Evolutionary conservation across 1,140 invertebrate species (phyloP).

Genomic region (Apis laboriosa): DNA sequence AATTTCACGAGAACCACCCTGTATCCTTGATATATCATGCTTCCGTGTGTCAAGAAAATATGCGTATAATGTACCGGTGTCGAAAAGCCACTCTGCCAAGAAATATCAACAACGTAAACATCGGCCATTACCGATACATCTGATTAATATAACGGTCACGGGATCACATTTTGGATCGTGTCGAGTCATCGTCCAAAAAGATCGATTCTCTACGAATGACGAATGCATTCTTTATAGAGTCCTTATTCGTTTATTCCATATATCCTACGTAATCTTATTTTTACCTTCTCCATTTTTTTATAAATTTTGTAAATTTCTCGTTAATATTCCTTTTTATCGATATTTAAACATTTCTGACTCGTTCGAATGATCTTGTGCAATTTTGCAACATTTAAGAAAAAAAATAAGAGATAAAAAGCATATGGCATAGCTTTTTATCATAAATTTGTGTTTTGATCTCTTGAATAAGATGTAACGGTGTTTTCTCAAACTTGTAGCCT

Average conservation of each 20-base stretch:
- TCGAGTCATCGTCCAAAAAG: background rate
- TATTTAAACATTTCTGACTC: background rate
- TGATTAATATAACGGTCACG: slow-evolving; percentile 56
- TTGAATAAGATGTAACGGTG: slow-evolving; percentile 48
- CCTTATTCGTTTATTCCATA: background rate
- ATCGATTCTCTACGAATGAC: background rate
- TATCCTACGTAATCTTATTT: too few species aligned
- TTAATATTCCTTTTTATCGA: background rate
- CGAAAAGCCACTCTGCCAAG: background rate
- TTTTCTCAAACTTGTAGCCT: background rate
- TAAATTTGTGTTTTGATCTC: slow-evolving; percentile 7
- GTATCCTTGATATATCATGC: background rate
- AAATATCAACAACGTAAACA: slow-evolving; percentile 33
- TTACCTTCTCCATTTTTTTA: too few species aligned
- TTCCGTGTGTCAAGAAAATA: background rate
- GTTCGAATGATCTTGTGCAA: too few species aligned
- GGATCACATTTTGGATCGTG: background rate
- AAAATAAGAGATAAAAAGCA: background rate
- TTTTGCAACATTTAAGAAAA: background rate
- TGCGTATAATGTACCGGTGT: background rate
- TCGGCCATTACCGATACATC: slow-evolving; percentile 28
- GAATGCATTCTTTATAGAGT: background rate
- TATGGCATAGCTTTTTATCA: background rate
- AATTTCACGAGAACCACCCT: background rate
- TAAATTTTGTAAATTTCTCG: too few species aligned